Conservation (phyloP, 1,140 invertebrate species). For the Camponotus pennsylvanicus region DNA sequence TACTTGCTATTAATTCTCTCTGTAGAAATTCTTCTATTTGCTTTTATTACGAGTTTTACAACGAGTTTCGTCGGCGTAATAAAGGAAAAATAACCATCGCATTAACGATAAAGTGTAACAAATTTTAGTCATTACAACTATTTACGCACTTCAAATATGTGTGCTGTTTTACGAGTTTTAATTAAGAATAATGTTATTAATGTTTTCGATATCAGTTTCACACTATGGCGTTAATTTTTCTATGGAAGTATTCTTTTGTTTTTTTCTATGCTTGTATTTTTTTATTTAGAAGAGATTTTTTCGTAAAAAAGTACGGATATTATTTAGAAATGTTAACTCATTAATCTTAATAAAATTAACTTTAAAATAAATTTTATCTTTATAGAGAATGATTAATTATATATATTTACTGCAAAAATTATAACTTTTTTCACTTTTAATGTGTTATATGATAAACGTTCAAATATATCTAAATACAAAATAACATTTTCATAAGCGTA, state of each 20-base stretch:
- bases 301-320: neutral
- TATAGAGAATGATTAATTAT: neutral
- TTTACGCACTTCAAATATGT: neutral
- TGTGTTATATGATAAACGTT: neutral
- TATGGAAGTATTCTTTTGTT: neutral
- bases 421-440: neutral
- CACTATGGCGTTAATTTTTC: neutral
- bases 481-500: neutral
- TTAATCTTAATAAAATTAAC: constrained; percentile 1
- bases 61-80: neutral
- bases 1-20: neutral
- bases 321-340: constrained; percentile 1
- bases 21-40: constrained; percentile 29
- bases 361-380: neutral
- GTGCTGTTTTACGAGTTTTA: neutral
- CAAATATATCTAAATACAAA: neutral
- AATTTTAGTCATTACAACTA: constrained; percentile 3
- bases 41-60: constrained; percentile 20
- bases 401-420: neutral
- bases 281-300: no score
- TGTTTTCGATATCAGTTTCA: neutral
- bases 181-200: constrained; percentile 19
- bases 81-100: neutral
- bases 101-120: constrained; percentile 34
- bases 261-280: no score